phyloP scores from a whole-genome alignment of 1,140 invertebrate species.

The Centruroides sculpturatus region DNA sequence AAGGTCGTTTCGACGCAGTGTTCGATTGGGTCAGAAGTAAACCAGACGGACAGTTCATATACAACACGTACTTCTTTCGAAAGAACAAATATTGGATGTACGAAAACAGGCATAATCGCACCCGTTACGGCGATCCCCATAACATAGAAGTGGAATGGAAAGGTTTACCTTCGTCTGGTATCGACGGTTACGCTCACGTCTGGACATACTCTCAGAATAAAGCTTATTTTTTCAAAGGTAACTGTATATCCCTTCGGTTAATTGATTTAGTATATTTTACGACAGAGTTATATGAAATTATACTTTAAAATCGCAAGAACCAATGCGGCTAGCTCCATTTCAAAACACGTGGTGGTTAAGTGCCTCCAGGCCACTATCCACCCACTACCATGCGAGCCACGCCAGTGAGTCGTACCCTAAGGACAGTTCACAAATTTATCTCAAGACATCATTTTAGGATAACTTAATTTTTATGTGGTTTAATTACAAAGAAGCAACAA shows the following conservation, averaged over 20 bases:
- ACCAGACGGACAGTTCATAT: slow-evolving; percentile 28
- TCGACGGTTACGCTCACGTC: slow-evolving; percentile 31
- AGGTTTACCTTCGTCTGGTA: slow-evolving; percentile 24
- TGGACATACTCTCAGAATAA: slow-evolving; percentile 24
- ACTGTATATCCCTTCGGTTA: background rate
- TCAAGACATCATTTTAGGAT: too few relatives aligned
- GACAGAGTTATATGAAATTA: too few relatives aligned
- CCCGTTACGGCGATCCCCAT: slow-evolving; percentile 32
- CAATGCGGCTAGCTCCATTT: too few relatives aligned
- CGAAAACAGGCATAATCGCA: slow-evolving; percentile 32
- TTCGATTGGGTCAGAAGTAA: slow-evolving; percentile 32
- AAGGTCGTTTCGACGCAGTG: slow-evolving; percentile 29
- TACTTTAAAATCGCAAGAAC: too few relatives aligned
- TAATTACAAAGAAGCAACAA: too few relatives aligned
- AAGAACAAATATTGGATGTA: slow-evolving; percentile 35
- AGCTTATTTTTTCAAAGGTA: slow-evolving; percentile 33
- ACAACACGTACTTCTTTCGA: slow-evolving; percentile 35
- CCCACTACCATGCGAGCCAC: too few relatives aligned
- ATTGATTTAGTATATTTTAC: background rate
- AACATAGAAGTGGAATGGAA: slow-evolving; percentile 29
- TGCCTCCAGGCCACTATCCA: too few relatives aligned
- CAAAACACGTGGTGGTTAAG: too few relatives aligned
- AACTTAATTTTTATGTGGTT: too few relatives aligned
- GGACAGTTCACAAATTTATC: too few relatives aligned
- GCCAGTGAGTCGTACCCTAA: too few relatives aligned